Percentiles rank a stretch among this genome's conserved stretches.
phyloP scores from a whole-genome alignment of 2,888 invertebrate genomes.

The Polyploca ridens region DNA sequence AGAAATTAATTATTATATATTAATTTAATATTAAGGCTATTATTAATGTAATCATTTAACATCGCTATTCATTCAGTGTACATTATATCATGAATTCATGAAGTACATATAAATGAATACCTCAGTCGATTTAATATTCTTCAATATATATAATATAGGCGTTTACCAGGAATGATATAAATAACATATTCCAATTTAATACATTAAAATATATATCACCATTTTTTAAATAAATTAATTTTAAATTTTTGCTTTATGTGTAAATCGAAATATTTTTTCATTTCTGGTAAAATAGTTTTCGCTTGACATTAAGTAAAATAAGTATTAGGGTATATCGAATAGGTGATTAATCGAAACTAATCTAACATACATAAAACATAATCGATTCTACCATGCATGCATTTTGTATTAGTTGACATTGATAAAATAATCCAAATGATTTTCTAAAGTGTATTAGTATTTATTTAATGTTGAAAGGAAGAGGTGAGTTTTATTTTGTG shows the following conservation, averaged over 20 bases:
- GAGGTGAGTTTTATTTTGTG: neutral
- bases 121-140: neutral
- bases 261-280: neutral
- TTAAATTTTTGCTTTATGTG: no score
- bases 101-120: slow-evolving; percentile 1
- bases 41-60: neutral
- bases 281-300: neutral
- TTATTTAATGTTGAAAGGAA: neutral
- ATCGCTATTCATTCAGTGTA: neutral
- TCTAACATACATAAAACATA: neutral
- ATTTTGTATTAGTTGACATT: neutral
- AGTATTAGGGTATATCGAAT: neutral
- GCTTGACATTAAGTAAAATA: neutral
- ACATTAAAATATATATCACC: no score
- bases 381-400: neutral
- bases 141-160: neutral
- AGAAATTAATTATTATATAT: neutral
- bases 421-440: neutral
- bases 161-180: neutral
- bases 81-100: neutral
- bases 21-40: neutral
- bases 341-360: neutral
- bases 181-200: no score
- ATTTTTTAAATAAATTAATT: no score
- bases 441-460: neutral